Evolutionary conservation across 1,140 invertebrate genomes (phyloP), one percentile per base, ranked within the genome.

Genomic region (Centruroides sculpturatus): DNA sequence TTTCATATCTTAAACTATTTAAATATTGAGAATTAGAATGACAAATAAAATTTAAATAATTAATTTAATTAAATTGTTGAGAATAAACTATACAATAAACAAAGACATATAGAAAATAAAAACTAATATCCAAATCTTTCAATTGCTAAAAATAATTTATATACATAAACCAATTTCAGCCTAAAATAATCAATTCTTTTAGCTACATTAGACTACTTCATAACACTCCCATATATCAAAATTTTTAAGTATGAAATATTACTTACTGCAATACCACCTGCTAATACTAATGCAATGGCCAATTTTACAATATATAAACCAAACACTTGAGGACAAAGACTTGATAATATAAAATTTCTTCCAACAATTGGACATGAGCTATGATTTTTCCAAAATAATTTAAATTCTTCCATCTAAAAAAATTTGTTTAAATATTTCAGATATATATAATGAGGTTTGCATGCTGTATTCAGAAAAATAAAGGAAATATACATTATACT

Each of bases 221-320:
- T 23, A 23, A 23, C 23, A 23, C 2, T 23, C 23, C 23, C 23
- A 23, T 23, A 23, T 23, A 23, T 23, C 1, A 5, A 51, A 34
- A 51, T 13, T 51, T 51, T 5, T 8, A 41, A 41, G 8, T 41
- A 8, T 8, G 8, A 41, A 41, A 41, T 41, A 6, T 41, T 41
- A 61, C 59, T 60, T 65, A 75, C 72, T 68, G 73, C 69, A 6
- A 86, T 81, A 35, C 87, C 86, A 13, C 86, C 85, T 61, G 82
- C 80, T 64, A 89, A 69, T 55, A 85, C 78, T 52, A 88, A 73
- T 50, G 84, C 82, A 47, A 92, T 74, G 11, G 89, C 87, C 59
- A 94, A 75, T 78, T 95, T 95, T 5, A 92, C 83, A 54, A 85
- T 75, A 73, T 92, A 89, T 68, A 94, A 76, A 12, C 91, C 91